Evolutionary conservation across 2,888 invertebrate genomes (phyloP).

Genomic region (Protodeltote pygarga): DNA sequence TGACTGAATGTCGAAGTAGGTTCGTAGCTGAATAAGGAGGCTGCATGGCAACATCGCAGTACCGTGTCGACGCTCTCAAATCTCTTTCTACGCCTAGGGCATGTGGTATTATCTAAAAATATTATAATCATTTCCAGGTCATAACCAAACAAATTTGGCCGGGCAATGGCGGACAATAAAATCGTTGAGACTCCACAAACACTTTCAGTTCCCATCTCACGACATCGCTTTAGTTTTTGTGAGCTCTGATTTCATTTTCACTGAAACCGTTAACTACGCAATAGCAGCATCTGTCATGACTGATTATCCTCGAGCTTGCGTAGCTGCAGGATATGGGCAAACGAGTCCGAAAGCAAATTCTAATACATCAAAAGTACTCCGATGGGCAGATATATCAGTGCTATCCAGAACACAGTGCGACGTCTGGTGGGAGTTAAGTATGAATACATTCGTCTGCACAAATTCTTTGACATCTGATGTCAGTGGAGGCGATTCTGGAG

Average conservation of each 20-base stretch:
- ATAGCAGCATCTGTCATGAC: constrained; percentile 38
- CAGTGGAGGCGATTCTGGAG: constrained; percentile 69
- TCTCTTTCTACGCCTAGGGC: background rate
- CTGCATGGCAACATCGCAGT: no score
- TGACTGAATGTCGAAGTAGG: no score
- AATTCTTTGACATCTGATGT: constrained; percentile 11
- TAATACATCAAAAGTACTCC: constrained; percentile 47
- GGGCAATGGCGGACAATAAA: constrained; percentile 53
- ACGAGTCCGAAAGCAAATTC: constrained; percentile 17
- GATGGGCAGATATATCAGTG: constrained; percentile 56
- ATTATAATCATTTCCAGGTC: constrained; percentile 9
- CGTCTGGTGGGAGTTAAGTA: constrained; percentile 64
- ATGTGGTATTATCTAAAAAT: background rate
- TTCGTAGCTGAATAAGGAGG: no score
- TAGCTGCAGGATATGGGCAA: constrained; percentile 62
- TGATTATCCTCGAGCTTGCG: constrained; percentile 58
- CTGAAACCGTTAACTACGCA: constrained; percentile 50
- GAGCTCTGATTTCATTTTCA: constrained; percentile 47
- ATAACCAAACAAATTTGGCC: constrained; percentile 6
- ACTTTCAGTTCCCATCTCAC: constrained; percentile 54
- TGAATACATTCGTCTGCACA: constrained; percentile 29
- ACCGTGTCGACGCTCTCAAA: no score
- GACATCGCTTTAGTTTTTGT: constrained; percentile 66
- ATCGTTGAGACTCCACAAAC: constrained; percentile 37
- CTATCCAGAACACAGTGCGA: constrained; percentile 57